A percentile compares a stretch with the other conserved stretches of the same genome.
Conservation (phyloP, 2,113 vertebrate species). For the Lepisosteus oculatus region DNA sequence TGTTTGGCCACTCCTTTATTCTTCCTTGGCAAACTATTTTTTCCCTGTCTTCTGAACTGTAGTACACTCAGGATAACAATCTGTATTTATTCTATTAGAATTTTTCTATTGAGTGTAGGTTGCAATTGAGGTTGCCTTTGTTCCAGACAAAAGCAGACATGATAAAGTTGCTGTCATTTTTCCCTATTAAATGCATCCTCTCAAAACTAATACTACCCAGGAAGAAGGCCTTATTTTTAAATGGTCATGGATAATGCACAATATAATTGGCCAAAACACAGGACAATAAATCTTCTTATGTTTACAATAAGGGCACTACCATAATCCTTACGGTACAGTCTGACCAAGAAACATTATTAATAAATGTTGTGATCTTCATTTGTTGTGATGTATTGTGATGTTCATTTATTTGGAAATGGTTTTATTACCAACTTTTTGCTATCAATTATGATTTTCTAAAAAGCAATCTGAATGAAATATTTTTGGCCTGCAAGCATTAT, state of each 20-base stretch:
- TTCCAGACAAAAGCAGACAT: slow-evolving; percentile 28
- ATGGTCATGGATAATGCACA: slow-evolving; percentile 41
- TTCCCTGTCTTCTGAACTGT: background rate
- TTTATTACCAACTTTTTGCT: slow-evolving; percentile 2
- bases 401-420: slow-evolving; percentile 4
- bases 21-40: too few relatives aligned
- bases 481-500: too few relatives aligned
- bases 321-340: background rate
- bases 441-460: background rate
- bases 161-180: slow-evolving; percentile 46
- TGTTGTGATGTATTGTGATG: background rate
- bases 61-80: background rate
- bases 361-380: background rate
- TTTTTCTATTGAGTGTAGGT: slow-evolving; percentile 13
- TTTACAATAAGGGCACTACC: slow-evolving; percentile 24
- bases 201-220: slow-evolving; percentile 40
- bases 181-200: slow-evolving; percentile 38
- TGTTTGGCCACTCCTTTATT: too few relatives aligned
- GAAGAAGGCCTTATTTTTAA: slow-evolving; percentile 44
- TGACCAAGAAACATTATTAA: background rate
- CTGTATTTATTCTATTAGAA: background rate
- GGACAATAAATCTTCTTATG: slow-evolving; percentile 42
- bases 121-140: slow-evolving; percentile 25
- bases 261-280: slow-evolving; percentile 45
- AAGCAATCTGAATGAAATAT: background rate